phyloP scores from a whole-genome alignment of 2,797 vertebrate species.

The Cheirogaleus major region DNA sequence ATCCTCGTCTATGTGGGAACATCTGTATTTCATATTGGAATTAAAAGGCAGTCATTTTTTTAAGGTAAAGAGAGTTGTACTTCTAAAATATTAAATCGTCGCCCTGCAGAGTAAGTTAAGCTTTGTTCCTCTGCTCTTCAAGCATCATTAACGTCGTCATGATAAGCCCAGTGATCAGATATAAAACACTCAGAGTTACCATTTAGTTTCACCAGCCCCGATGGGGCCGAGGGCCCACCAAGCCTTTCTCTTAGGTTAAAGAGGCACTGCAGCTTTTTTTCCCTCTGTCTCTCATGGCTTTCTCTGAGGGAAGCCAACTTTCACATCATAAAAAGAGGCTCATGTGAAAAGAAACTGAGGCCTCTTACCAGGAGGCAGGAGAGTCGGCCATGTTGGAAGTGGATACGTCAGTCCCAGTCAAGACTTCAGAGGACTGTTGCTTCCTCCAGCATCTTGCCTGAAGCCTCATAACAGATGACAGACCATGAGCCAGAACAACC shows the following conservation, averaged over 20 bases:
- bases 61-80: neutral
- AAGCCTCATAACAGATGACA: neutral
- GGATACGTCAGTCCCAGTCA: neutral
- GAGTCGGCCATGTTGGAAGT: neutral
- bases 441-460: neutral
- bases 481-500: neutral
- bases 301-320: neutral
- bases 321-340: neutral
- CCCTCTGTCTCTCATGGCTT: neutral
- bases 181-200: neutral
- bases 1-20: neutral
- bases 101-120: neutral
- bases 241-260: neutral
- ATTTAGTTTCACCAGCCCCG: neutral
- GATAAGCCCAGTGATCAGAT: neutral
- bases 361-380: neutral
- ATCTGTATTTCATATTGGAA: neutral
- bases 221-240: neutral
- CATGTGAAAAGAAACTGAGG: neutral
- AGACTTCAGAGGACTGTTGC: neutral
- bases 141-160: neutral
- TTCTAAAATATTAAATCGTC: neutral
- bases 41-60: neutral
- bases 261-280: accelerated
- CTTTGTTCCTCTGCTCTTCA: neutral